Evolutionary conservation across 2,797 vertebrate genomes (phyloP), one percentile per base, ranked within the genome.

Genomic region (Manis crassicaudata): DNA sequence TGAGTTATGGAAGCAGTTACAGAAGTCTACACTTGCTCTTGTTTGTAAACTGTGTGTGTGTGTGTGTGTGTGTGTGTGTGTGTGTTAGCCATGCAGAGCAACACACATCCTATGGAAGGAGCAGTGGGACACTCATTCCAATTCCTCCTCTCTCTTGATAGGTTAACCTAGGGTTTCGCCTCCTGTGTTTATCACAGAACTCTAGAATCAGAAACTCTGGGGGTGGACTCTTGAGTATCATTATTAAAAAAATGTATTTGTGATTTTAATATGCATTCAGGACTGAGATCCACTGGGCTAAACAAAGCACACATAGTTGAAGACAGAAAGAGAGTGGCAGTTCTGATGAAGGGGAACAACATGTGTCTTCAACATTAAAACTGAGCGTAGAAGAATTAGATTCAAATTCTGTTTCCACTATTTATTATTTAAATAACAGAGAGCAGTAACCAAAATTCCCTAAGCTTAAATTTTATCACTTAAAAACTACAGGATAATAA

Each of bases 121-220:
- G 6, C 16, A 35, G 14, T 21, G 4, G 16, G 56, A 62, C 37
- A 52, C 5, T 94, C 50, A 14, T 85, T 85, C 18, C 89, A 79
- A 72, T 83, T 83, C 60, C 85, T 52, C 32, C 60, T 85, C 20
- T 62, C 52, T 62, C 52, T 21, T 3, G 2, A 54, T 32, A 82
- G 58, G 46, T 43, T 60, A 65, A 83, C n/a, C 16, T 9, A 54
- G 0, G 29, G 37, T 52, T 87, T 85, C 56, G 70, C 32, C 68
- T 14, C 9, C 52, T 63, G 25, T 40, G 11, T 43, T 10, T 40
- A 65, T 80, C 6, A n/a, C 5, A 94, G n/a, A 63, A 58, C 37
- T 54, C 50, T 70, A n/a, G 35, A 46, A 29, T 94, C 43, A 91
- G 72, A 94, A 73, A 65, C 63, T 94, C 80, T 83, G 35, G 68